phyloP scores from a whole-genome alignment of 2,888 invertebrate genomes.

The Gymnoscelis rufifasciata region DNA sequence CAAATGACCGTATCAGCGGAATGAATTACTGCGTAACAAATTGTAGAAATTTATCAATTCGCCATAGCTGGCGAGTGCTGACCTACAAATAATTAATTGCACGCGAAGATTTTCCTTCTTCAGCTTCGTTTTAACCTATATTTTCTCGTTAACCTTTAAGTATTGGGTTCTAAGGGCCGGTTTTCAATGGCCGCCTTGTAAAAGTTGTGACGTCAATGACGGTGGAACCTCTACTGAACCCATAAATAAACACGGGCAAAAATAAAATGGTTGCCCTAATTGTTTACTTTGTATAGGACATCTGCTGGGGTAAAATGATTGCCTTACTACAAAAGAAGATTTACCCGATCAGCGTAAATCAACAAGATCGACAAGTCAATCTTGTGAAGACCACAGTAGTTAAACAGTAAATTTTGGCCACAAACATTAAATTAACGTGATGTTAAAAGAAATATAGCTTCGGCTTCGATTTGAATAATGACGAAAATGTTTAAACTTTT shows the following conservation, averaged over 20 bases:
- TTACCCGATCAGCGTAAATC: too few relatives aligned
- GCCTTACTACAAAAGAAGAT: slow-evolving; percentile 1
- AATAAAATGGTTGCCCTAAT: slow-evolving; percentile 49
- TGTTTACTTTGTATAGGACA: slow-evolving; percentile 41
- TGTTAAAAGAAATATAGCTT: too few relatives aligned
- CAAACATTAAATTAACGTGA: too few relatives aligned
- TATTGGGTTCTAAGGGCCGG: slow-evolving; percentile 21
- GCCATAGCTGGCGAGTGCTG: slow-evolving; percentile 4
- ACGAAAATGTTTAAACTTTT: too few relatives aligned
- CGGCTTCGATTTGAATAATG: too few relatives aligned
- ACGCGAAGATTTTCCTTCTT: slow-evolving; percentile 17
- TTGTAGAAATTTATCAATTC: slow-evolving; percentile 19
- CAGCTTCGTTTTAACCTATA: slow-evolving; percentile 11
- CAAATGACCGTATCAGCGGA: neutral
- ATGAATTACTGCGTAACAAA: slow-evolving; percentile 5
- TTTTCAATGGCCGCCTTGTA: slow-evolving; percentile 21
- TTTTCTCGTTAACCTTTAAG: slow-evolving; percentile 15
- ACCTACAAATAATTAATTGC: slow-evolving; percentile 16
- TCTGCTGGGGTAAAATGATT: slow-evolving; percentile 27
- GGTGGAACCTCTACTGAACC: slow-evolving; percentile 30
- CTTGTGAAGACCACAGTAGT: too few relatives aligned
- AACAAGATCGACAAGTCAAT: too few relatives aligned
- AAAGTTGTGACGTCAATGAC: slow-evolving; percentile 35
- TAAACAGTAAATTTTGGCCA: too few relatives aligned
- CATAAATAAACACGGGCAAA: slow-evolving; percentile 43